Base-by-base conservation (phyloP, 2,888 invertebrate species). In the Arrhopalites spinosus region DNA sequence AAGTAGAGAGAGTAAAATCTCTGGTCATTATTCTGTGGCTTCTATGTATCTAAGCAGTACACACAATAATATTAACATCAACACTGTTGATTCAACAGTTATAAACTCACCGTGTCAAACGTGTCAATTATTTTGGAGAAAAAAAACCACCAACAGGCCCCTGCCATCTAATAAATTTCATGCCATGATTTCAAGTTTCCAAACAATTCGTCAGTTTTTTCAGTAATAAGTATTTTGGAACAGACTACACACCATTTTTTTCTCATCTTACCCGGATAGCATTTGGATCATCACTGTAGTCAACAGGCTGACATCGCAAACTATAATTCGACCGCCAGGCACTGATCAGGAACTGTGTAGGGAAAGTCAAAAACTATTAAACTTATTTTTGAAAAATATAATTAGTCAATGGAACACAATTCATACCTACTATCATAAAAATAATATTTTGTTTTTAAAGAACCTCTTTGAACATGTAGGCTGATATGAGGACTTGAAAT, bases 401-500 rank as follows among this genome's bases (percentile, higher is more conserved):
- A 53, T 53, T 17, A 53, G n/a, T 13, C n/a, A n/a, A 56, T 1
- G 2, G 53, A n/a, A 20, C 1, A 56, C 8, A n/a, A n/a, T n/a
- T n/a, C n/a, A n/a, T n/a, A n/a, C n/a, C n/a, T n/a, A n/a, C n/a
- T n/a, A n/a, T n/a, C n/a, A n/a, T n/a, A n/a, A n/a, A n/a, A n/a
- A n/a, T n/a, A n/a, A n/a, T n/a, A n/a, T n/a, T n/a, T n/a, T n/a
- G n/a, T n/a, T n/a, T n/a, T n/a, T n/a, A n/a, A n/a, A n/a, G n/a
- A n/a, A 95, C 96, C 92, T 96, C 96, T 86, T 93, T 92, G 84
- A 96, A 91, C 92, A 95, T 94, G 84, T 92, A 93, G 15, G 90
- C 87, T 64, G 95, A 96, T 84, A 96, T 89, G 63, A 93, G 85
- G 27, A 97, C 96, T 89, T 97, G 96, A 77, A 90, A 90, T 29